Base-by-base conservation (phyloP, 2,797 vertebrate species). In the Vultur gryphus region DNA sequence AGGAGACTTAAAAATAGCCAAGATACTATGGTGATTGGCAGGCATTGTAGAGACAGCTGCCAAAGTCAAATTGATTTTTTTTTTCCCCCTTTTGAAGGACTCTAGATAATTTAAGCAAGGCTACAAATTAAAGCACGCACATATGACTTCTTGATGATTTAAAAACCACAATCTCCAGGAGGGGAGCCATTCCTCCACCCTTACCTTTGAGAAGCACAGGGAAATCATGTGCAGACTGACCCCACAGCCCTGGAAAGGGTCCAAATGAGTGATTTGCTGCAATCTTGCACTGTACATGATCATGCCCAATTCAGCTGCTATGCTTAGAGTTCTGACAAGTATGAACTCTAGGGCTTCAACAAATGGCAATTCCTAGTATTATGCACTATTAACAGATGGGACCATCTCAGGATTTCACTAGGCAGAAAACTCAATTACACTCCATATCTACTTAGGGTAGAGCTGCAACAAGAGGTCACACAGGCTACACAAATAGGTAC, bases 1-100 rank as follows among this genome's bases (percentile, higher is more conserved):
- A 93, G 97, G 97, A 96, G 97, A 89, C 95, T 97, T 95, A 97
- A 97, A 97, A 98, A 97, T 97, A 98, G 95, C 97, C 95, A 84
- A 90, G 96, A 97, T 92, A 75, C 96, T 95, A 76, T 91, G 78
- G 92, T 97, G 97, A 97, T 90, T 97, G 97, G 97, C 97, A 97
- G 95, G 87, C 89, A n/a, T 54, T 59, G 80, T 81, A 87, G 82
- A 96, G 92, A 41, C 95, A 90, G 78, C 91, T 98, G 98, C 98
- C 98, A 98, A 98, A 97, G 84, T 55, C 93, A 97, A 93, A 97
- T 97, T 90, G 95, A 97, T 97, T 97, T 95, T 95, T 79, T 87
- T 90, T 90, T 72, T 43, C 67, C 17, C 26, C 52, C 57, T 96
- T 97, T 97, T 97, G 97, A 97, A 97, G 96, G 96, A 96, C 96